Base-by-base conservation (phyloP, 2,888 invertebrate genomes). In the Polyommatus iphigenia region DNA sequence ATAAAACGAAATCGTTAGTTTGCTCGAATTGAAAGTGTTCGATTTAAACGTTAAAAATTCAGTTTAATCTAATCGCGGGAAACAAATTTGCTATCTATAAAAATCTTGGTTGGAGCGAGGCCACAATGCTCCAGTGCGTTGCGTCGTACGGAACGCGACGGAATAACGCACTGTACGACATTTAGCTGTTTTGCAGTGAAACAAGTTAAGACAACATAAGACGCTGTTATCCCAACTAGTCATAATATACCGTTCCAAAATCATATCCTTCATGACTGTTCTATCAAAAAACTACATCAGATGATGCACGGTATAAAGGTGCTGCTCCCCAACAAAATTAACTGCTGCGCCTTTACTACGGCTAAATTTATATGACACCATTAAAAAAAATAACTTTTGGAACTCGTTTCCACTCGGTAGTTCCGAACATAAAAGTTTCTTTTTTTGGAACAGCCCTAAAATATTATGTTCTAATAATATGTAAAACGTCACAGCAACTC, bases 41-140 rank as follows among this genome's bases (percentile, higher is more conserved):
- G 8, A 67, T 15, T 20, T 20, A 2, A 6, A 29, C 29, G 29
- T 67, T 29, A 67, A 67, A 67, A 62, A 29, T 15, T 67, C 29
- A 67, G 29, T 67, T 67, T 67, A 13, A 67, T 67, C 67, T 67
- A 18, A 67, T 15, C 29, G 32, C 15, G 15, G 67, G 4, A 32
- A 67, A 67, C 15, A 67, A 67, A 67, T 67, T 67, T 29, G 29
- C 29, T 67, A 67, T 67, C 67, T 67, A 32, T 67, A 32, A 67
- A 62, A 67, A 15, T 67, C 67, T 67, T 32, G 67, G 29, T 67
- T 5, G 5, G 18, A 54, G 18, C 54, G 4, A 54, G 18, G 54
- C 54, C 54, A 54, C 18, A 54, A 5, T 54, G 18, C 18, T 18
- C 18, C 18, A 5, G 54, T 54, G 18, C 54, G 54, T 54, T 54